These are phyloP conservation scores for Chionis minor DNA, from an alignment of 2,113 vertebrate species.

Conservation along the genomic window DNA sequence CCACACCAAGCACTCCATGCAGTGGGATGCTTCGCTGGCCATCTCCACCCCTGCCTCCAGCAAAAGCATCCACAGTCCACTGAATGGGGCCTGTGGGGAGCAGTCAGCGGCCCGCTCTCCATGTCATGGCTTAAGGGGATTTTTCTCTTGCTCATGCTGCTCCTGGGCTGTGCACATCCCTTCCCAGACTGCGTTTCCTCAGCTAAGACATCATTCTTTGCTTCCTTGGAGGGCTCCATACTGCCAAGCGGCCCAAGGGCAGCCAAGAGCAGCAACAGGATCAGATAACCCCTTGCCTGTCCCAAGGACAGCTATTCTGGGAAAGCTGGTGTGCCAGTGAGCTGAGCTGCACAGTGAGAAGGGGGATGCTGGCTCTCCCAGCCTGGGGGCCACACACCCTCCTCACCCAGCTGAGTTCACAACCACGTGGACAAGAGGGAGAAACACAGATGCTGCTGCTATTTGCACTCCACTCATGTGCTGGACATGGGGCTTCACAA, in stretches of 20 bases:
- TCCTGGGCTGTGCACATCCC: not conserved
- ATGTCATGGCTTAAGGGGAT: accelerated
- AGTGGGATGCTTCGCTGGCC: accelerated
- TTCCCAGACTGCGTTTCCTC: accelerated
- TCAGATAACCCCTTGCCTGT: not conserved
- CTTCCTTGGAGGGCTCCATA: accelerated
- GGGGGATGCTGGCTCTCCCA: not conserved
- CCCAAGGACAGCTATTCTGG: conserved; percentile 21
- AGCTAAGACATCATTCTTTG: not conserved
- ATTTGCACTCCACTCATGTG: accelerated
- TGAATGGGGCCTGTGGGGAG: not conserved
- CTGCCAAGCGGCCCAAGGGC: not conserved
- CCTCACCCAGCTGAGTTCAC: not conserved
- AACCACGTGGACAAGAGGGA: not conserved
- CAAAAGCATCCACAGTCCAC: accelerated
- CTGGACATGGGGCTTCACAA: not conserved
- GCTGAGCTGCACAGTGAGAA: not conserved
- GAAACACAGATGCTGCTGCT: not conserved
- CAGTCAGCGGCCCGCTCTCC: accelerated
- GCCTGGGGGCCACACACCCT: not conserved
- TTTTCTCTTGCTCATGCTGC: not conserved
- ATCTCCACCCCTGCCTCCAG: no score
- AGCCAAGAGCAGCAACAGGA: not conserved
- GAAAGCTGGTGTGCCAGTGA: not conserved
- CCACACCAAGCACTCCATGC: accelerated